phyloP scores from a whole-genome alignment of 2,888 invertebrate genomes.

The Abrostola tripartita region DNA sequence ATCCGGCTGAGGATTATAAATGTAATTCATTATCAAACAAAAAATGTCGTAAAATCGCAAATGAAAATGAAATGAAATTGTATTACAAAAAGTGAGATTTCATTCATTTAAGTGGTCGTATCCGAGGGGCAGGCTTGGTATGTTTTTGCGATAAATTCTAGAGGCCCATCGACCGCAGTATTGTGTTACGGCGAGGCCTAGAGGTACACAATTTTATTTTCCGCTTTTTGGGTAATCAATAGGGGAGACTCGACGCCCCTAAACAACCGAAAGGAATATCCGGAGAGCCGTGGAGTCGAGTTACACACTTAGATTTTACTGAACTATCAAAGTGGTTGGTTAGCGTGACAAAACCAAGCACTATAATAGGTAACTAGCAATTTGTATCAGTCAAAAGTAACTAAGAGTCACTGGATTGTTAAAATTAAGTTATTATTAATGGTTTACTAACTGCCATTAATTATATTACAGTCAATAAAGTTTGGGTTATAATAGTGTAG shows the following conservation, averaged over 20 bases:
- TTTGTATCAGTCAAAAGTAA: too few species aligned
- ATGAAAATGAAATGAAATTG: conserved; percentile 52
- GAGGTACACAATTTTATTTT: conserved; percentile 85
- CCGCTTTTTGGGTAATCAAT: conserved; percentile 88
- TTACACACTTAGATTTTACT: conserved; percentile 11
- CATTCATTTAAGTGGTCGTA: conserved; percentile 77
- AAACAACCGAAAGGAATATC: conserved; percentile 69
- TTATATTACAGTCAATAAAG: too few species aligned
- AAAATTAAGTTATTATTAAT: too few species aligned
- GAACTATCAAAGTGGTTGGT: not conserved
- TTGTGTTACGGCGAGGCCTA: conserved; percentile 73
- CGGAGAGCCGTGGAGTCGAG: conserved; percentile 63
- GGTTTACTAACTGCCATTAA: too few species aligned
- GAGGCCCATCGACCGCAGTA: conserved; percentile 69
- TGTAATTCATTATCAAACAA: conserved; percentile 55
- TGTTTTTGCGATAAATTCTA: conserved; percentile 67
- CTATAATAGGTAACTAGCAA: too few species aligned
- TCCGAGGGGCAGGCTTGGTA: conserved; percentile 56
- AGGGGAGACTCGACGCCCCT: conserved; percentile 84
- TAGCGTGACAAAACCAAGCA: not conserved
- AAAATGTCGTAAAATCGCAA: conserved; percentile 43
- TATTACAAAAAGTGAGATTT: conserved; percentile 62
- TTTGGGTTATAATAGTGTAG: too few species aligned
- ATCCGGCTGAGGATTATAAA: conserved; percentile 50
- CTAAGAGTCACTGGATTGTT: too few species aligned